Evolutionary conservation across 2,797 vertebrate genomes (phyloP).

Genomic region (Leptoclinus maculatus): DNA sequence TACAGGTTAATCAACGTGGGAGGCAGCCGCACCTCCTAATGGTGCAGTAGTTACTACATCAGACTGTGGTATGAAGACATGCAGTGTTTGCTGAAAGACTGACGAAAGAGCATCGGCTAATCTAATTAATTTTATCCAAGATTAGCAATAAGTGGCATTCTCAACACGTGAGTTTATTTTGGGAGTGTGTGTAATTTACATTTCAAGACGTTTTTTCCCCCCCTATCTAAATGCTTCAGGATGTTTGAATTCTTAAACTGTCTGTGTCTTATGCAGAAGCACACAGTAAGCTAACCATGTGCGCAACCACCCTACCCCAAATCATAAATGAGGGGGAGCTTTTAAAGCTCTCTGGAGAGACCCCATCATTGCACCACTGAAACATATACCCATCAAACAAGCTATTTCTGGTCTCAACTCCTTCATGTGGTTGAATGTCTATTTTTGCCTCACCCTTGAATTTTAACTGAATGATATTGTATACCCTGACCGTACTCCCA

Average conservation of each 20-base stretch:
- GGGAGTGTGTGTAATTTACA: constrained; percentile 54
- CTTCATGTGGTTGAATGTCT: constrained; percentile 85
- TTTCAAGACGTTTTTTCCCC: constrained; percentile 34
- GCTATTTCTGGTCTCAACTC: constrained; percentile 72
- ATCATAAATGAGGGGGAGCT: constrained; percentile 71
- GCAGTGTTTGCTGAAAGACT: constrained; percentile 56
- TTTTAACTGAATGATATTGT: constrained; percentile 78
- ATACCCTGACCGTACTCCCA: constrained; percentile 76
- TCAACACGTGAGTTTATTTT: constrained; percentile 52
- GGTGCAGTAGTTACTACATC: constrained; percentile 60
- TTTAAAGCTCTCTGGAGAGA: constrained; percentile 75
- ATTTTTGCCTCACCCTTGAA: constrained; percentile 83
- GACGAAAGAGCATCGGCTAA: constrained; percentile 44
- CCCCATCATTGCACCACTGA: constrained; percentile 77
- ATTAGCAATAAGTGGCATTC: constrained; percentile 57
- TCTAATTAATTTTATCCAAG: constrained; percentile 54
- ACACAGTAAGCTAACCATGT: constrained; percentile 70
- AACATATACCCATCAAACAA: constrained; percentile 81
- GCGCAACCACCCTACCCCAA: constrained; percentile 72
- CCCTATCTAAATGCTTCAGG: constrained; percentile 35
- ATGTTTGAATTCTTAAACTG: constrained; percentile 57
- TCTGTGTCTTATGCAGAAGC: constrained; percentile 65
- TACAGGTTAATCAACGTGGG: constrained; percentile 57
- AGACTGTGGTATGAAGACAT: constrained; percentile 42
- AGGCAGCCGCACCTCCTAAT: constrained; percentile 65